Evolutionary conservation across 1,140 invertebrate genomes (phyloP), one percentile per base, ranked within the genome.

Genomic region (Camponotus vicinus): DNA sequence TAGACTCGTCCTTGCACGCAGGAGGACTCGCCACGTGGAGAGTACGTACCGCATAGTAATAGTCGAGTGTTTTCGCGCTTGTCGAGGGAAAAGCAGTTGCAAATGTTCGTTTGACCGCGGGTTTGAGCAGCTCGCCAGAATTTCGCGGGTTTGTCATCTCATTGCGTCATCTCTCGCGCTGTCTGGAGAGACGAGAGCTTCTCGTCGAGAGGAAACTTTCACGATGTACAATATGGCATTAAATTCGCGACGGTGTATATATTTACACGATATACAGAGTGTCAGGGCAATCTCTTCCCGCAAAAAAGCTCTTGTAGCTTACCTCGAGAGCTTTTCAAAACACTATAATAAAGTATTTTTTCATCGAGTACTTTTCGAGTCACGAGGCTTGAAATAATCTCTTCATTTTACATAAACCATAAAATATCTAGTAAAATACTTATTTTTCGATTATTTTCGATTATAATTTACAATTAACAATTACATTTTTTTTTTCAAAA

Each of bases 1-100:
- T 67, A 86, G 27, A 82, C 78, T 71, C 49, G n/a, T 71, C 66
- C 32, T 82, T 49, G 18, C 34, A 27, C 61, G 61, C 15, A 57
- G 52, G 21, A 83, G 79, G 40, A 61, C 64, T 75, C 32, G 27
- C 52, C 73, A 57, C 63, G 73, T 34, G 37, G 15, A 61, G 61
- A 37, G 61, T 67, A 64, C 71, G 32, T 32, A 21, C 37, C 40
- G 64, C 45, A 59, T 37, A 52, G 49, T 27, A 42, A 37, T 37
- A n/a, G 21, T 73, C 69, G 55, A 83, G 79, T 82, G 40, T 73
- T 73, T 61, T 73, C 79, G 42, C 55, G 79, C 69, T 40, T 45
- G 45, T 52, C 69, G 70, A 32, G 18, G 27, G 37, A 73, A 27
- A 59, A 61, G 69, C 57, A 49, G 40, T n/a, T 37, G 79, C 79